phyloP scores from a whole-genome alignment of 1,140 invertebrate species.

The Drosophila pseudoobscura region DNA sequence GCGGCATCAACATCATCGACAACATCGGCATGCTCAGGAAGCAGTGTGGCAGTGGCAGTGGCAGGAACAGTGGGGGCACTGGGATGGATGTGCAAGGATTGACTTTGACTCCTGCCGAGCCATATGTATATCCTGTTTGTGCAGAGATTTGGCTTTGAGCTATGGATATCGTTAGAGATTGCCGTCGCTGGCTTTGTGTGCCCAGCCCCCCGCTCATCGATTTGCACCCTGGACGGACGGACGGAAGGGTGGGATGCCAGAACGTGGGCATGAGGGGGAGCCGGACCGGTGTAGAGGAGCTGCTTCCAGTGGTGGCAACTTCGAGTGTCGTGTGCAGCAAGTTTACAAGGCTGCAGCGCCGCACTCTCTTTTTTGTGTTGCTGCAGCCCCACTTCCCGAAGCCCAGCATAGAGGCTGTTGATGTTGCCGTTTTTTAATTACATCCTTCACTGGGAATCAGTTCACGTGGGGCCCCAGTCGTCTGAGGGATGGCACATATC shows the following conservation, averaged over 20 bases:
- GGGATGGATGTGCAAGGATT: conserved; percentile 45
- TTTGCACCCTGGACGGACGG: conserved; percentile 29
- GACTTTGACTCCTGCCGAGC: conserved; percentile 66
- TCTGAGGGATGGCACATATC: too few species aligned
- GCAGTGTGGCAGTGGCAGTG: neutral
- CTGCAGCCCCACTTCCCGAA: neutral
- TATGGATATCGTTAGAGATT: conserved; percentile 72
- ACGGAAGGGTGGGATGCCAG: too few species aligned
- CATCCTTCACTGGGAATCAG: conserved; percentile 50
- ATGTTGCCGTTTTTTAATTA: conserved; percentile 74
- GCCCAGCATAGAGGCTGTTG: conserved; percentile 27
- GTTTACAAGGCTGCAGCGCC: conserved; percentile 34
- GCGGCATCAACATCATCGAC: conserved; percentile 56
- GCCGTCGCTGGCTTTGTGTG: conserved; percentile 9
- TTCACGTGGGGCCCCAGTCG: conserved; percentile 25
- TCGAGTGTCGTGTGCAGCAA: conserved; percentile 46
- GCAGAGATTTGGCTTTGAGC: conserved; percentile 79
- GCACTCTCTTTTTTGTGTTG: conserved; percentile 18
- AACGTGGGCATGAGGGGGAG: too few species aligned
- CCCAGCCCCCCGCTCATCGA: conserved; percentile 54
- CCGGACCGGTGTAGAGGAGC: too few species aligned
- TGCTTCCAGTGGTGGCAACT: conserved; percentile 27
- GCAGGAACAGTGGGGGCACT: neutral
- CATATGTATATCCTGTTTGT: conserved; percentile 75
- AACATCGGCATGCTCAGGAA: neutral